Percentiles rank a stretch among this genome's conserved stretches.
Evolutionary conservation across 64 coral and sea anemone genomes (phyloP).

Genomic region (Montipora cactus): DNA sequence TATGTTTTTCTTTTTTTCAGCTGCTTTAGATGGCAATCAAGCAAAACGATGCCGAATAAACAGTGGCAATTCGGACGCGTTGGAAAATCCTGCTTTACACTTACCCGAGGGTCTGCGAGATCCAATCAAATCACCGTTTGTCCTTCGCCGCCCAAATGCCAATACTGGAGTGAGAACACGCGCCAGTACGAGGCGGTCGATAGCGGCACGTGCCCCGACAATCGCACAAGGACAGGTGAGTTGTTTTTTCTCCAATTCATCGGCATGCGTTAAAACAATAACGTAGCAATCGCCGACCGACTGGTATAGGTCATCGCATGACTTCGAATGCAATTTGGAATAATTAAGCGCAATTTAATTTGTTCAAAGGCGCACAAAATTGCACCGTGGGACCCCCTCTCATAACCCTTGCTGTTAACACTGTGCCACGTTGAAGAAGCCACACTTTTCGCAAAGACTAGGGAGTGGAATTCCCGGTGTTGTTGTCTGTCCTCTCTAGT

Average conservation of each 20-base stretch:
- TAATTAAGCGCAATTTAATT: no score
- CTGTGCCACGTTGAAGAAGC: no score
- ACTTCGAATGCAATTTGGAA: no score
- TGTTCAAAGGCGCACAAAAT: no score
- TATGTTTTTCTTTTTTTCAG: not conserved
- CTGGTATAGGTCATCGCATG: no score
- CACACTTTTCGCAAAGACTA: not conserved
- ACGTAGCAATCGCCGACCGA: no score
- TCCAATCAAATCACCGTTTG: constrained; percentile 76
- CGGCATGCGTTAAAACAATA: no score
- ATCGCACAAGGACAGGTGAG: not conserved
- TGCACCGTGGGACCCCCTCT: no score
- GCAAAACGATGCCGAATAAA: constrained; percentile 62
- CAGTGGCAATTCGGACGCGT: constrained; percentile 7
- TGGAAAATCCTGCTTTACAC: not conserved
- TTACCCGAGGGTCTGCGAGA: constrained; percentile 61
- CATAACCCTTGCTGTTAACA: no score
- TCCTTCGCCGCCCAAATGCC: constrained; percentile 64
- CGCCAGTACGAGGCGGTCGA: not conserved
- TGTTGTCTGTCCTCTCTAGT: no score
- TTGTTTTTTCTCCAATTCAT: no score
- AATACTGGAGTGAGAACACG: constrained; percentile 21
- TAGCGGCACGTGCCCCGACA: not conserved
- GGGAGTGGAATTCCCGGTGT: no score
- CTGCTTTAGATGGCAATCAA: not conserved